phyloP scores from a whole-genome alignment of 2,888 invertebrate genomes.

The Pachymerium ferrugineum region DNA sequence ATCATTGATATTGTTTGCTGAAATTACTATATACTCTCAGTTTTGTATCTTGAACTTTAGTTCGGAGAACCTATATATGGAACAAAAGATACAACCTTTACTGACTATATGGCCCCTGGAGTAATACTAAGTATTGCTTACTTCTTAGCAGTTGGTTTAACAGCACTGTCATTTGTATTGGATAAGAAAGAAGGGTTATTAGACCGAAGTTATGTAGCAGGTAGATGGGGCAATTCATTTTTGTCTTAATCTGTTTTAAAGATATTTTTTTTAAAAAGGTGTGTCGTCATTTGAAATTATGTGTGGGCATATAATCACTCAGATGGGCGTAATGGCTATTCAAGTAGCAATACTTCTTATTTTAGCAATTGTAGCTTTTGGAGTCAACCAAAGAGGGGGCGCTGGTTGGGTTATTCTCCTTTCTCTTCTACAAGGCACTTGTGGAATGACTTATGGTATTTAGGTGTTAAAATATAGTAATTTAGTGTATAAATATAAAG shows the following conservation, averaged over 20 bases:
- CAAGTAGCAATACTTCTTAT: constrained; percentile 84
- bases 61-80: constrained; percentile 36
- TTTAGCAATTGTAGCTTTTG: constrained; percentile 84
- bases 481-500: constrained; percentile 33
- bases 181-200: constrained; percentile 85
- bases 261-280: constrained; percentile 53
- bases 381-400: constrained; percentile 82
- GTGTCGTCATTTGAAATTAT: constrained; percentile 86
- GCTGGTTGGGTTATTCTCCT: constrained; percentile 75
- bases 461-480: constrained; percentile 40
- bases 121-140: constrained; percentile 89
- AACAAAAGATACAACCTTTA: constrained; percentile 73
- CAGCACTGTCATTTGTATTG: constrained; percentile 83
- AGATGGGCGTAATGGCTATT: constrained; percentile 90
- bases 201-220: constrained; percentile 88
- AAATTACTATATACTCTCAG: not conserved
- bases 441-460: constrained; percentile 92
- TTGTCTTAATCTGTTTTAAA: too few species aligned
- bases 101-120: constrained; percentile 93
- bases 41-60: not conserved
- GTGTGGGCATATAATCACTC: constrained; percentile 86
- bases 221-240: constrained; percentile 47
- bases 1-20: too few species aligned
- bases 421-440: constrained; percentile 82
- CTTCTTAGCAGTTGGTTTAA: constrained; percentile 90